phyloP scores from a whole-genome alignment of 1,140 invertebrate species.

The Phenacoccus solenopsis region DNA sequence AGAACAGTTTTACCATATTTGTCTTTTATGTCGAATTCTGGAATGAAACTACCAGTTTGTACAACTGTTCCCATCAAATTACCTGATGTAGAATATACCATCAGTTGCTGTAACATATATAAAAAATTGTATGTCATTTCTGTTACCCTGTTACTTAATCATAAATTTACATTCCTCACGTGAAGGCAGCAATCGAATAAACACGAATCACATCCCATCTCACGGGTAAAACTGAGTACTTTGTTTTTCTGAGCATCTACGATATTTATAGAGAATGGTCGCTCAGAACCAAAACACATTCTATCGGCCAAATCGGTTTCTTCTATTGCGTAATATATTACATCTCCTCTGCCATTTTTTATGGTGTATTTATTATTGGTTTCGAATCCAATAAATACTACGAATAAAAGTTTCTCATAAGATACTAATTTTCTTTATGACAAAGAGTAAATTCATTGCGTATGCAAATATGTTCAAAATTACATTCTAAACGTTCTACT shows the following conservation, averaged over 20 bases:
- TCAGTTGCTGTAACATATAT: conserved; percentile 39
- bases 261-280: conserved; percentile 77
- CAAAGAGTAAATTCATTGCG: too few relatives aligned
- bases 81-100: conserved; percentile 57
- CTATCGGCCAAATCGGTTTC: conserved; percentile 65
- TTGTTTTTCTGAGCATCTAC: conserved; percentile 63
- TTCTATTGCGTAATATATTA: conserved; percentile 72
- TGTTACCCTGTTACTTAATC: too few relatives aligned
- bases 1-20: conserved; percentile 24
- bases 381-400: conserved; percentile 73
- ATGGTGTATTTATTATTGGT: conserved; percentile 80
- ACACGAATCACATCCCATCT: conserved; percentile 61
- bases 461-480: neutral
- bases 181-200: conserved; percentile 76
- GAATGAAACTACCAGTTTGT: conserved; percentile 73
- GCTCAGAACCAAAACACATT: conserved; percentile 58
- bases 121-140: neutral
- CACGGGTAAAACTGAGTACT: conserved; percentile 54
- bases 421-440: too few relatives aligned
- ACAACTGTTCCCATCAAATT: conserved; percentile 60
- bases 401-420: conserved; percentile 20
- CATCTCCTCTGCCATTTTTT: conserved; percentile 62
- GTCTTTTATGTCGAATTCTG: conserved; percentile 65
- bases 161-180: conserved; percentile 33
- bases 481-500: conserved; percentile 69